Evolutionary conservation across 2,797 vertebrate genomes (phyloP), one percentile per base, ranked within the genome.

Genomic region (Sebastes aleutianus): DNA sequence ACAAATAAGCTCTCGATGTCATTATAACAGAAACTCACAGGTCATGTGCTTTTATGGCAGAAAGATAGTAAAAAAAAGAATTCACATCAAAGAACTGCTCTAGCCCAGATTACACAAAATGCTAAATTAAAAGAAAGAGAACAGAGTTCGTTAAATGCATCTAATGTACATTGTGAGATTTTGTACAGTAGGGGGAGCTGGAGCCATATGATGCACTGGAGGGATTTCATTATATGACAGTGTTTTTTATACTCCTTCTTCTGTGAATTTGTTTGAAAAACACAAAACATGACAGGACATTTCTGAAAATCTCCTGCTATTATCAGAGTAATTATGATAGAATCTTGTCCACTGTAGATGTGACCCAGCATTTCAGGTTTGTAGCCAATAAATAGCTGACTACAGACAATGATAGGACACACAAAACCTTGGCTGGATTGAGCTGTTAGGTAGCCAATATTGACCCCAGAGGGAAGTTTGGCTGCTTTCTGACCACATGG

Each of bases 141-240:
- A 8, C 7, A 5, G 6, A 9, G 13, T 50, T 74, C 8, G 5
- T 53, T 57, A 8, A 58, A 47, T 29, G 8, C 4, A n/a, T 22
- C 1, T 39, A 16, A 54, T 47, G 43, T 31, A 29, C 8, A 39
- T 8, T 18, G 14, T 16, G 1, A 8, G 0, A 5, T 54, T 20
- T 10, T 59, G 2, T 24, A 59, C 80, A 79, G 78, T 20, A 87
- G 88, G 72, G 67, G 84, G 82, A 7, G 82, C 86, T 85, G 72
- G 39, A 72, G 43, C 16, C 16, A 27, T 3, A 4, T 62, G 14
- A 4, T 62, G 14, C 8, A 73, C 7, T 22, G 10, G 53, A 34
- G 3, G 6, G 13, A 71, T 64, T 61, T 61, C 18, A 32, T 27
- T 24, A 3, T 7, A 20, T 12, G 53, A 65, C 64, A 20, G 4